Evolutionary conservation across 1,140 invertebrate species (phyloP).

Genomic region (Drosophila leontia): DNA sequence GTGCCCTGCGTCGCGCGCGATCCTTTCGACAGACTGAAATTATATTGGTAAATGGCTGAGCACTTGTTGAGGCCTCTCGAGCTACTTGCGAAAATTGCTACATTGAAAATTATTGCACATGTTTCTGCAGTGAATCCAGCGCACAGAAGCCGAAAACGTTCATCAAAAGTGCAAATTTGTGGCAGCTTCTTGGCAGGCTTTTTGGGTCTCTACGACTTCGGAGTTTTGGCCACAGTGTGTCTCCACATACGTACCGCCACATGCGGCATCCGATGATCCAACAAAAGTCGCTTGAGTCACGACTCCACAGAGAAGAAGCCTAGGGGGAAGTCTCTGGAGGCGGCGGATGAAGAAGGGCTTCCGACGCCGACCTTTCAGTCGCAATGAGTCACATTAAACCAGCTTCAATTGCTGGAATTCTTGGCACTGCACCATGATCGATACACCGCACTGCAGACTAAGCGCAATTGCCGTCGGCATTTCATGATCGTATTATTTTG

Average conservation of each 20-base stretch:
- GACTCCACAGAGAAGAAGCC: slow-evolving; percentile 25
- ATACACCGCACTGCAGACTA: background rate
- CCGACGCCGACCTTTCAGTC: background rate
- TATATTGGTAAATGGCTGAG: slow-evolving; percentile 57
- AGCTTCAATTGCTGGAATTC: background rate
- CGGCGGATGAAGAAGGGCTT: background rate
- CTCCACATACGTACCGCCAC: slow-evolving; percentile 17
- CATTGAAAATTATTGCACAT: slow-evolving; percentile 58
- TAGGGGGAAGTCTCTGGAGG: background rate
- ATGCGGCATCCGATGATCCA: slow-evolving; percentile 29
- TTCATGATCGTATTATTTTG: background rate
- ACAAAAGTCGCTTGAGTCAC: slow-evolving; percentile 65
- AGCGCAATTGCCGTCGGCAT: slow-evolving; percentile 28
- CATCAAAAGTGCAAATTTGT: slow-evolving; percentile 72
- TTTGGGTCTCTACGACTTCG: background rate
- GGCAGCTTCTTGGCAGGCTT: slow-evolving; percentile 50
- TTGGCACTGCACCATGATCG: background rate
- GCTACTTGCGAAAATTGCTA: slow-evolving; percentile 51
- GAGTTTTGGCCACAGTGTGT: slow-evolving; percentile 7
- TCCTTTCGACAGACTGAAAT: slow-evolving; percentile 40
- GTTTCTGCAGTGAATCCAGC: slow-evolving; percentile 42
- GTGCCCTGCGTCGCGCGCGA: slow-evolving; percentile 14
- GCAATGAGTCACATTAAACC: slow-evolving; percentile 3
- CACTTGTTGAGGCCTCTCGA: slow-evolving; percentile 64
- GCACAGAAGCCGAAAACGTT: slow-evolving; percentile 65